Percentiles rank a stretch among this genome's conserved stretches.
Conservation (phyloP, 2,888 invertebrate species). For the Acronicta alni region DNA sequence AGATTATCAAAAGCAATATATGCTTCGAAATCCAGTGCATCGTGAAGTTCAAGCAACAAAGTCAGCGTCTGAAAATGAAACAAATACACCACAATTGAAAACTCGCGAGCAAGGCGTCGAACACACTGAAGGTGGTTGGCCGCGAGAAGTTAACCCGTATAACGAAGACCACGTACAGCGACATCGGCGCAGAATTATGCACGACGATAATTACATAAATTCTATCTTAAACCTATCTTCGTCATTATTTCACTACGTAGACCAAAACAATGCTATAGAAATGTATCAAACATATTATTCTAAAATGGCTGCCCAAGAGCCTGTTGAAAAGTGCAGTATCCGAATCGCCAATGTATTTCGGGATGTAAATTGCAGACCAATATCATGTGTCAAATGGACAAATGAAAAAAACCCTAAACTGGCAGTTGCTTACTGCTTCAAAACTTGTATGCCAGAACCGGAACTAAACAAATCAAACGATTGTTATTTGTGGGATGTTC, state of each 20-base stretch:
- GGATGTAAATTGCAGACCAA: conserved; percentile 85
- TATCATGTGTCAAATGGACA: conserved; percentile 92
- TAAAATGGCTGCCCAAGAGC: conserved; percentile 83
- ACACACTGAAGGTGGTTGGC: conserved; percentile 96
- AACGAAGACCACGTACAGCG: conserved; percentile 92
- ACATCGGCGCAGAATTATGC: conserved; percentile 93
- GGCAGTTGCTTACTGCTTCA: conserved; percentile 90
- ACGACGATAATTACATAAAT: conserved; percentile 93
- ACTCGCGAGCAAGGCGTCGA: conserved; percentile 90
- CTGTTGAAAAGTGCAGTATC: conserved; percentile 88
- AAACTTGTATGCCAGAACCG: conserved; percentile 56
- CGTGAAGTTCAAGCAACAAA: conserved; percentile 83
- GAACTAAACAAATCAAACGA: conserved; percentile 74
- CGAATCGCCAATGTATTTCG: conserved; percentile 92
- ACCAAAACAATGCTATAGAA: conserved; percentile 94
- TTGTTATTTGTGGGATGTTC: conserved; percentile 91
- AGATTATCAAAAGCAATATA: conserved; percentile 78
- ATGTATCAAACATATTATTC: conserved; percentile 94
- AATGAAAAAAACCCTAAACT: conserved; percentile 91
- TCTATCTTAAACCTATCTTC: conserved; percentile 89
- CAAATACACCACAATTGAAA: conserved; percentile 90
- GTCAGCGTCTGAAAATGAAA: conserved; percentile 83
- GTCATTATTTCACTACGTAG: conserved; percentile 91
- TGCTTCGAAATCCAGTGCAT: conserved; percentile 86
- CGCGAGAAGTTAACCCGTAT: conserved; percentile 91